Evolutionary conservation across 2,113 vertebrate genomes (phyloP), one percentile per base, ranked within the genome.

Genomic region (Capreolus pygargus): DNA sequence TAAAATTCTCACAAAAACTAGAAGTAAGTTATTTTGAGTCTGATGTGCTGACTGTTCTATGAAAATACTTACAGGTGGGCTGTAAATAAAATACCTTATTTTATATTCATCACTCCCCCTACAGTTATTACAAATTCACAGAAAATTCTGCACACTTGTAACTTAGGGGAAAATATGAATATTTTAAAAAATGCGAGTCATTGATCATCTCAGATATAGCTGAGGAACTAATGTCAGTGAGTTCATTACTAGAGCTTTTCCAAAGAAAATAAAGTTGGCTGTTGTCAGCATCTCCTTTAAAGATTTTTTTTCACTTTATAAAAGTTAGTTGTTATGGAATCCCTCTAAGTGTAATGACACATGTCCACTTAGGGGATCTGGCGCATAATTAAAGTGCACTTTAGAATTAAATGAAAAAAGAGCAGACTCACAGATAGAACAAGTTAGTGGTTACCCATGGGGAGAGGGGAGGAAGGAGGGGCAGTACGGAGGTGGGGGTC

Each of bases 1-100:
- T 94, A 27, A 96, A 96, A 86, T 83, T 70, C 21, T 94, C 93
- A 83, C 2, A 64, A 55, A 97, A 81, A n/a, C 58, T 89, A 67
- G 10, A 90, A 96, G 50, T 57, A 64, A 82, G 30, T 88, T 94
- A 33, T 36, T 88, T 91, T 78, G 3, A 79, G 33, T 89, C 60
- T 92, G 61, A 82, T 84, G 92, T 82, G 27, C 27, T 86, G 54
- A 93, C 33, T 83, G 13, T 93, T 55, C 79, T 57, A 57, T 54
- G 14, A 84, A 97, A 83, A 93, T 79, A 45, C n/a, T 28, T 33
- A 89, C 3, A 64, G 27, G 13, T 78, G 11, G 6, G 17, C 17
- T 83, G 33, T 47, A 70, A 78, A 83, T 86, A 91, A 70, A 91
- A 82, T 78, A 74, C 5, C 27, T 78, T 82, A 25, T 83, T 88